phyloP scores from a whole-genome alignment of 1,140 invertebrate genomes.

The Lepidostoma basale region DNA sequence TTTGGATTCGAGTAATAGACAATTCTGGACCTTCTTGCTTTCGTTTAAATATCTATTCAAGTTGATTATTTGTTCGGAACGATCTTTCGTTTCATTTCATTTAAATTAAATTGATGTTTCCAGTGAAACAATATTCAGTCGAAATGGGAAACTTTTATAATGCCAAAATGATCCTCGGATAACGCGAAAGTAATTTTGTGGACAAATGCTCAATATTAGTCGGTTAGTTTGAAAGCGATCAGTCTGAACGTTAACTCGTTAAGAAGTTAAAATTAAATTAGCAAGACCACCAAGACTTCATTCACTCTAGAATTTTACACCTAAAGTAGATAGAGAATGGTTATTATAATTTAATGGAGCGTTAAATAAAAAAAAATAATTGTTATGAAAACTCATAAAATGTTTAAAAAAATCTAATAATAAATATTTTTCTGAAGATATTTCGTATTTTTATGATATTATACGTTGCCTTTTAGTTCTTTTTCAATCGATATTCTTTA shows the following conservation, averaged over 20 bases:
- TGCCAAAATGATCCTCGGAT: neutral
- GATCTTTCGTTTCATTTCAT: neutral
- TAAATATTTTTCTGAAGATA: neutral
- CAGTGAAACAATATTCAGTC: neutral
- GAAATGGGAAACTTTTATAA: neutral
- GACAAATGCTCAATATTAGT: neutral
- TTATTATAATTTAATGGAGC: neutral
- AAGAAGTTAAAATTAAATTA: conserved; percentile 13
- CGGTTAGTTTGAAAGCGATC: neutral
- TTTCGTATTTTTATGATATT: too few relatives aligned
- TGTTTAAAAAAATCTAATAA: neutral
- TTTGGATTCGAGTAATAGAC: too few relatives aligned
- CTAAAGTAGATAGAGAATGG: neutral
- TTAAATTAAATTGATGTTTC: neutral
- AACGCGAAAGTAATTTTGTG: neutral
- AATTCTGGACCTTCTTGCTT: neutral
- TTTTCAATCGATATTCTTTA: too few relatives aligned
- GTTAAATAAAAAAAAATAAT: neutral
- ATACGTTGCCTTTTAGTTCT: too few relatives aligned
- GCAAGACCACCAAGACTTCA: neutral
- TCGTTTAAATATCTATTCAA: neutral
- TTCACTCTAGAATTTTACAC: conserved; percentile 1
- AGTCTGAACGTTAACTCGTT: neutral
- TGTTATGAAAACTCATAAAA: neutral
- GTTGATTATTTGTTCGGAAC: neutral